Percentiles rank a stretch among this genome's conserved stretches.
Evolutionary conservation across 2,797 vertebrate species (phyloP).

Genomic region (Pipistrellus pygmaeus): DNA sequence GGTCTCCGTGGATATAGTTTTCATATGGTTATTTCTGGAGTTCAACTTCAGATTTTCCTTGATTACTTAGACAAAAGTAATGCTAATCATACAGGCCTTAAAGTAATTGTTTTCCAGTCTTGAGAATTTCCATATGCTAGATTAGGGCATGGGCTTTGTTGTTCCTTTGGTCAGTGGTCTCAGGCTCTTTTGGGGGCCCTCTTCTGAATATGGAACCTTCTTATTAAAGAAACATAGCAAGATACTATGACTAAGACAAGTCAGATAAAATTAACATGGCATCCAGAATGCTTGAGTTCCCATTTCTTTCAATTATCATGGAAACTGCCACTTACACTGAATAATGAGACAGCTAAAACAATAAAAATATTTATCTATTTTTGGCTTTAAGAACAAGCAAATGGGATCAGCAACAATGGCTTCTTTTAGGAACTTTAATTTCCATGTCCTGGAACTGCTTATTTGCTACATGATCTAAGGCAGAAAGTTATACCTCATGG

Average conservation of each 20-base stretch:
- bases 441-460: conserved; percentile 39
- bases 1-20: not conserved
- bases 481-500: conserved; percentile 66
- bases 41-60: conserved; percentile 67
- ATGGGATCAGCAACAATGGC: not conserved
- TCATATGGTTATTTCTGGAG: conserved; percentile 47
- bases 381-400: conserved; percentile 14
- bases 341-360: conserved; percentile 38
- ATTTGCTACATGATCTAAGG: conserved; percentile 70
- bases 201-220: not conserved
- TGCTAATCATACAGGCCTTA: not conserved
- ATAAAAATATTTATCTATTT: conserved; percentile 44
- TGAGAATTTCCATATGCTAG: conserved; percentile 26
- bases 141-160: not conserved
- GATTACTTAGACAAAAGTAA: conserved; percentile 24
- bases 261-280: conserved; percentile 21
- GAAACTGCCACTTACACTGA: conserved; percentile 30
- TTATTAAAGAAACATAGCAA: conserved; percentile 36
- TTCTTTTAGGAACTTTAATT: conserved; percentile 68
- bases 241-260: conserved; percentile 35
- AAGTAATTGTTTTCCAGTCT: conserved; percentile 29
- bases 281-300: conserved; percentile 40
- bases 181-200: not conserved
- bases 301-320: conserved; percentile 25
- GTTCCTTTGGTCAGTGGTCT: conserved; percentile 5